These are phyloP conservation scores for Stichodactyla helianthus DNA, from an alignment of 64 coral and sea anemone genomes.

Conservation along the genomic window DNA sequence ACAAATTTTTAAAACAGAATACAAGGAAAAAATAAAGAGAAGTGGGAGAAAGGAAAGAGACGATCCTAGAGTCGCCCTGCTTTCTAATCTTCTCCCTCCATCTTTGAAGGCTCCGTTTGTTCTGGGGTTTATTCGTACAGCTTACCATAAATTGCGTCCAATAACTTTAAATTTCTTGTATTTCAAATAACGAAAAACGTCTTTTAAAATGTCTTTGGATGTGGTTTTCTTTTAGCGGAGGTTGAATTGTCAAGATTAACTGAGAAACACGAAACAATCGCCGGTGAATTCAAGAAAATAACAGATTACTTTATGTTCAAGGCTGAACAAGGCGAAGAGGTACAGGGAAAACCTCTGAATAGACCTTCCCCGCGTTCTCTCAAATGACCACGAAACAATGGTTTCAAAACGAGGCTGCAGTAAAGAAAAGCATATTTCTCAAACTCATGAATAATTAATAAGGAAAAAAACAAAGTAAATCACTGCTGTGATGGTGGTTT, in stretches of 20 bases:
- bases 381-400: too few species aligned
- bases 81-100: neutral
- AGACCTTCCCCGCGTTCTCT: too few species aligned
- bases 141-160: too few species aligned
- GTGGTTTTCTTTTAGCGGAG: slow-evolving; percentile 24
- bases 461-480: too few species aligned
- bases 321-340: slow-evolving; percentile 62
- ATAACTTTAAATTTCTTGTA: too few species aligned
- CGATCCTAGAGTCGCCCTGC: neutral
- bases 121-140: too few species aligned
- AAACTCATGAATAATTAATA: too few species aligned
- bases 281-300: slow-evolving; percentile 56
- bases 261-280: slow-evolving; percentile 67
- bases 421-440: too few species aligned
- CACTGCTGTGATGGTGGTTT: too few species aligned
- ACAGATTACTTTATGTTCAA: slow-evolving; percentile 68
- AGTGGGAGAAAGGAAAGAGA: neutral
- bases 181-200: too few species aligned
- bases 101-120: too few species aligned
- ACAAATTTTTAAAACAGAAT: neutral
- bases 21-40: neutral
- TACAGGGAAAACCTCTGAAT: neutral
- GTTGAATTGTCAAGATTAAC: slow-evolving; percentile 41
- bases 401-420: too few species aligned
- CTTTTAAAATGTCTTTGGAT: neutral